Conservation (phyloP, 1,140 invertebrate genomes). For the Laupala kohalensis region DNA sequence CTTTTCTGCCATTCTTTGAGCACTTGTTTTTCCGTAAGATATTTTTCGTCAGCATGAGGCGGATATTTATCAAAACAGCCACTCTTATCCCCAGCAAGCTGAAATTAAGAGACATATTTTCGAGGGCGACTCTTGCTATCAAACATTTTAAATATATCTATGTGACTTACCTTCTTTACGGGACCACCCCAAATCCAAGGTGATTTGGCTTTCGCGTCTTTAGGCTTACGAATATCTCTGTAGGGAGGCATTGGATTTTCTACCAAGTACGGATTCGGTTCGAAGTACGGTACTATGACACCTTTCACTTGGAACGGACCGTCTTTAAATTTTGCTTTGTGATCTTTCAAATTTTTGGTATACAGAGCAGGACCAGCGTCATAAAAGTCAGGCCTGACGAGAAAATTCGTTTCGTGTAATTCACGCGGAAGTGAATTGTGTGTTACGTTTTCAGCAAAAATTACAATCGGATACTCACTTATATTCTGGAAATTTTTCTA, state of each 20-base stretch:
- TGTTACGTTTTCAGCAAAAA: no score
- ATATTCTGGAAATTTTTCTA: not conserved
- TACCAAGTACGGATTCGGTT: not conserved
- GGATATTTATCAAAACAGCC: not conserved
- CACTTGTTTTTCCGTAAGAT: not conserved
- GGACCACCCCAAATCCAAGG: not conserved
- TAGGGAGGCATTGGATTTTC: not conserved
- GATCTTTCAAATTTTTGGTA: not conserved
- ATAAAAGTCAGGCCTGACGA: not conserved
- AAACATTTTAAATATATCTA: no score
- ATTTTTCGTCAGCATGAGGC: not conserved
- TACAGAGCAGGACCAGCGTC: not conserved
- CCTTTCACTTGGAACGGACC: not conserved
- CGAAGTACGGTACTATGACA: not conserved
- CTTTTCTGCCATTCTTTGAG: not conserved
- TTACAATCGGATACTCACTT: no score
- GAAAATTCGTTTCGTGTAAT: no score
- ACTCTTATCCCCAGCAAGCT: not conserved
- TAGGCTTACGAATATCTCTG: not conserved
- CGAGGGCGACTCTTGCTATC: no score
- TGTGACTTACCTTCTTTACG: not conserved
- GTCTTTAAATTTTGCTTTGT: not conserved
- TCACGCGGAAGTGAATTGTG: no score
- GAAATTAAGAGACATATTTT: not conserved
- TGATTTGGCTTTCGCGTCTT: not conserved